Evolutionary conservation across 2,888 invertebrate genomes (phyloP).

Genomic region (Slavum lentiscoides): DNA sequence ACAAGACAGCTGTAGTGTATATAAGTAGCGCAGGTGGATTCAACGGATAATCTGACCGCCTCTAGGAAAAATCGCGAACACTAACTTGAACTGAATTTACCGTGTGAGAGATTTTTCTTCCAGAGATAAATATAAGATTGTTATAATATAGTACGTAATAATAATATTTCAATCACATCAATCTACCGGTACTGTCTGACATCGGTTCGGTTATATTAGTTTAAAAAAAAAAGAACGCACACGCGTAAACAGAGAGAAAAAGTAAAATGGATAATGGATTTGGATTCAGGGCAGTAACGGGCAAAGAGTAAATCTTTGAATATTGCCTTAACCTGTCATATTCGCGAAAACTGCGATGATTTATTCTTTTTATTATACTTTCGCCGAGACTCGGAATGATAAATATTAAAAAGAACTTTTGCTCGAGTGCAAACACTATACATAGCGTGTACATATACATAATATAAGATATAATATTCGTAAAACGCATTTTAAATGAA

Average conservation of each 20-base stretch:
- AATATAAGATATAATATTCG: not conserved
- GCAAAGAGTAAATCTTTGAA: constrained; percentile 47
- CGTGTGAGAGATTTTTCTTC: no score
- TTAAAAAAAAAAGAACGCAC: not conserved
- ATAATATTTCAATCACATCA: constrained; percentile 31
- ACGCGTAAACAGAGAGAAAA: not conserved
- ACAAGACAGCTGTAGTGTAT: no score
- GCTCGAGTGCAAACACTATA: not conserved
- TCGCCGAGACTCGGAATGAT: constrained; percentile 19
- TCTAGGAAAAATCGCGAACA: no score
- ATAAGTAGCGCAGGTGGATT: no score
- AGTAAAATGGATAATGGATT: constrained; percentile 36
- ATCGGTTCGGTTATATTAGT: not conserved
- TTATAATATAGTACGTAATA: no score
- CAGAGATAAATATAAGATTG: no score
- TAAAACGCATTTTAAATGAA: constrained; percentile 16
- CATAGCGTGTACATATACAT: not conserved
- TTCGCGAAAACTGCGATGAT: constrained; percentile 35
- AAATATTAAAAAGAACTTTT: constrained; percentile 44
- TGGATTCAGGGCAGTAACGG: constrained; percentile 10
- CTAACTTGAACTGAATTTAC: no score
- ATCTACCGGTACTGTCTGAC: constrained; percentile 21
- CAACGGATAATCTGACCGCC: no score
- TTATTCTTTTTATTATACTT: constrained; percentile 36
- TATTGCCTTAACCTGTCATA: constrained; percentile 50